A percentile compares a stretch with the other conserved stretches of the same genome.
Conservation (phyloP, 2,113 vertebrate genomes). For the Melanerpes aurifrons region DNA sequence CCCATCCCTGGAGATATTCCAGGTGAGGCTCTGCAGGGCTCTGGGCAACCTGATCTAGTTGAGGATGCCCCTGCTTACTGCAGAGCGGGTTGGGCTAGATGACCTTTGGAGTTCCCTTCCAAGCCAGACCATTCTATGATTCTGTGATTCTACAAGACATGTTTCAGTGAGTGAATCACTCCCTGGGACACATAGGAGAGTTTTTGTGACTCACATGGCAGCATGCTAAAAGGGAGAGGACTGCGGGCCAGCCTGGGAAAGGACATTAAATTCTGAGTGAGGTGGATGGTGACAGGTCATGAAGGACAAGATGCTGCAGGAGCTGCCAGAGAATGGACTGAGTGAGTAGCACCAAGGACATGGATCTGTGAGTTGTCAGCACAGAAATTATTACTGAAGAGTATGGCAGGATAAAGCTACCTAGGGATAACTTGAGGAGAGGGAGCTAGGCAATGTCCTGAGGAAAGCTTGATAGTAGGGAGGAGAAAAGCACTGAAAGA, state of each 20-base stretch:
- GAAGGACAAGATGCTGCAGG: background rate
- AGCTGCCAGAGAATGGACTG: background rate
- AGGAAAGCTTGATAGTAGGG: background rate
- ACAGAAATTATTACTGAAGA: background rate
- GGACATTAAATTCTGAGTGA: background rate
- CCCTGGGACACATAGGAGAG: background rate
- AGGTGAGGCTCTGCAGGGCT: no score
- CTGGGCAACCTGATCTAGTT: no score
- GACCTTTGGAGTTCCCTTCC: no score
- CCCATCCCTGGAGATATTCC: no score
- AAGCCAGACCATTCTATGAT: no score
- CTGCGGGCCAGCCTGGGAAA: background rate
- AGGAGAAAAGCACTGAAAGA: background rate
- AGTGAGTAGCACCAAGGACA: background rate
- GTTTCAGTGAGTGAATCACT: background rate
- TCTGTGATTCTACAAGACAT: no score
- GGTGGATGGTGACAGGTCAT: background rate
- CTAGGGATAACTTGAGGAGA: background rate
- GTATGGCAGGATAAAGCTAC: background rate
- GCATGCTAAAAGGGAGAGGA: background rate
- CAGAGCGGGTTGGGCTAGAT: no score
- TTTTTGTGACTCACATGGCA: rapidly evolving
- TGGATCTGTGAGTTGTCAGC: background rate
- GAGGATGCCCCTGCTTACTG: no score
- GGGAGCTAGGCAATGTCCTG: background rate